Evolutionary conservation across 2,888 invertebrate species (phyloP), one percentile per base, ranked within the genome.

Genomic region (Spodoptera picta): DNA sequence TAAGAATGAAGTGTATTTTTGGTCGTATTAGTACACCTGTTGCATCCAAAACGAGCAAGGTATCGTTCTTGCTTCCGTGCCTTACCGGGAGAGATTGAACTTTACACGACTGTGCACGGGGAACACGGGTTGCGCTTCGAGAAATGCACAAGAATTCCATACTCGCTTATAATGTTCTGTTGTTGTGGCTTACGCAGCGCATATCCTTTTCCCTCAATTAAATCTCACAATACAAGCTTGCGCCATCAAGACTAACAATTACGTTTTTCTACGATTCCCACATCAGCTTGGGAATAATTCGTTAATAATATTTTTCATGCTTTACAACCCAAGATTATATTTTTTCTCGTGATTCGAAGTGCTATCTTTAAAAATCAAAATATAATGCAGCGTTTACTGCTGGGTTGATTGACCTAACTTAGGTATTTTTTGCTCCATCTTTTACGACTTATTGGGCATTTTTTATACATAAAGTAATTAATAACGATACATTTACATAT

Each of bases 341-440:
- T 54, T 31, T 54, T 67, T 48, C 31, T 55, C 44, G 58, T 56
- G 56, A 52, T 45, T 47, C 48, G 42, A 45, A 54, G 52, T 48
- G 54, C 54, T 62, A 73, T 57, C 51, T 70, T 51, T 53, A n/a
- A 59, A 49, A 53, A 65, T 45, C 60, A 61, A 75, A 65, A 73
- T 67, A 60, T 47, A 51, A 61, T 77, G 62, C 61, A 63, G 64
- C 64, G 31, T 66, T 56, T 68, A 57, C 48, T 44, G 52, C 49
- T 50, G 63, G 73, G 77, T 78, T 36, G 69, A 73, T 70, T 78
- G 73, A 78, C 77, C 76, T 69, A 50, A 61, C 60, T 59, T 62
- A 5, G 46, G 49, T 54, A 41, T 65, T 77, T 72, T 77, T 75
- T 77, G 60, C 58, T 50, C 19, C 19, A 36, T 58, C 62, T 65